A percentile compares a stretch with the other conserved stretches of the same genome.
phyloP scores from a whole-genome alignment of 2,797 vertebrate genomes.

The Thalassophryne amazonica region DNA sequence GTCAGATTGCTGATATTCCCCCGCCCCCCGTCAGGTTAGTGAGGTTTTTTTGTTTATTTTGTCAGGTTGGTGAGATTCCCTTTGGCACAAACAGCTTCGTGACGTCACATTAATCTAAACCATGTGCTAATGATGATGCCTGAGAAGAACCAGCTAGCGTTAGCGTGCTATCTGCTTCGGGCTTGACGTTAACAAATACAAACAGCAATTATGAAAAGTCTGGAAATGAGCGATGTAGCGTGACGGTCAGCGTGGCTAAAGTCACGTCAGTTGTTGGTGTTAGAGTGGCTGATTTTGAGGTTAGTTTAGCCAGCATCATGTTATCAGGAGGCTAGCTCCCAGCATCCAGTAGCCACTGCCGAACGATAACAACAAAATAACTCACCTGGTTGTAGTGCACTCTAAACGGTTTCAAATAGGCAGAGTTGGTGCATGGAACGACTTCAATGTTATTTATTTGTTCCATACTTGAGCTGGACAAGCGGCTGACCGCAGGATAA shows the following conservation, averaged over 20 bases:
- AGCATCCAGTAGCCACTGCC: conserved; percentile 42
- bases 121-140: conserved; percentile 59
- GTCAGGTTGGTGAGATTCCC: too few relatives aligned
- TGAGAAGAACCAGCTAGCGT: conserved; percentile 24
- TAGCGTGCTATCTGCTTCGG: conserved; percentile 47
- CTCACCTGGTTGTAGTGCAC: conserved; percentile 82
- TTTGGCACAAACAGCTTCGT: too few relatives aligned
- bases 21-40: too few relatives aligned
- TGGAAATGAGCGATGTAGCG: too few relatives aligned
- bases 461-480: conserved; percentile 71
- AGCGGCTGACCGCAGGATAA: conserved; percentile 54
- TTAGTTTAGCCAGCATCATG: conserved; percentile 40
- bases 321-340: conserved; percentile 65
- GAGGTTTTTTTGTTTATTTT: too few relatives aligned
- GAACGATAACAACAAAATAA: conserved; percentile 11
- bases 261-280: neutral
- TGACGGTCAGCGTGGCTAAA: neutral
- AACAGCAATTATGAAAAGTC: too few relatives aligned
- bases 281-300: conserved; percentile 20
- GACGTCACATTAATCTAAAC: conserved; percentile 48
- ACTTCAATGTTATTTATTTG: conserved; percentile 82
- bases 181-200: neutral
- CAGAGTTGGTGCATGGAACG: conserved; percentile 82
- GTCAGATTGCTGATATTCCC: too few relatives aligned
- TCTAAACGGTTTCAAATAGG: conserved; percentile 83